Percentiles rank a stretch among this genome's conserved stretches.
Conservation (phyloP, 1,140 invertebrate species). For the Drosophila nasuta region DNA sequence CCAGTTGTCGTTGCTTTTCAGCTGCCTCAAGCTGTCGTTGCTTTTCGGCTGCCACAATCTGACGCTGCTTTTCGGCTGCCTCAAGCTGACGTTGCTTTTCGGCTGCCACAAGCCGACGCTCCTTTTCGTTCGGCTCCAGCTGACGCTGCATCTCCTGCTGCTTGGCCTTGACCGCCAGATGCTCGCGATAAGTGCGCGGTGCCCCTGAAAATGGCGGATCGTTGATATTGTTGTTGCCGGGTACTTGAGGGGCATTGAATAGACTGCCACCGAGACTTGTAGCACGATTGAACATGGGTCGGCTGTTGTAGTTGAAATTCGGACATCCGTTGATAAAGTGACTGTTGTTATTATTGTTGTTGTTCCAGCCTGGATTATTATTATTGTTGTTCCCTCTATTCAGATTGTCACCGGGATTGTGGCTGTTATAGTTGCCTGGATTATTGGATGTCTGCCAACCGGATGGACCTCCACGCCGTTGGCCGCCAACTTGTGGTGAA, state of each 20-base stretch:
- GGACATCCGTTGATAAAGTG: not conserved
- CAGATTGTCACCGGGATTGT: not conserved
- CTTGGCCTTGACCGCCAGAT: conserved; percentile 57
- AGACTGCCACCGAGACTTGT: not conserved
- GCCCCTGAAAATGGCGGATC: no score
- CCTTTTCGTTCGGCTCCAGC: not conserved
- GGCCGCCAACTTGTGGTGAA: not conserved
- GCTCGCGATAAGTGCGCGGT: conserved; percentile 59
- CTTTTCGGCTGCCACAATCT: no score
- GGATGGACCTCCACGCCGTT: not conserved
- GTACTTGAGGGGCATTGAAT: not conserved
- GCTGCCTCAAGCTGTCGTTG: no score
- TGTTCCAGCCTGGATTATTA: not conserved
- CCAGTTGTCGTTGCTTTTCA: conserved; percentile 3
- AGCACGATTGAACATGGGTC: not conserved
- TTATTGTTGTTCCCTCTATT: not conserved
- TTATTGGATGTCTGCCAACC: conserved; percentile 9
- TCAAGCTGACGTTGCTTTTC: not conserved
- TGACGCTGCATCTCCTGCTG: conserved; percentile 17
- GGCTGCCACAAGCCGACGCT: not conserved
- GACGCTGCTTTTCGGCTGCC: not conserved
- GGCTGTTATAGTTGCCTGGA: not conserved
- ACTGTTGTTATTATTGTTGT: not conserved
- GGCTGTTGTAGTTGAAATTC: not conserved
- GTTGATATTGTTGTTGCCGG: not conserved